phyloP scores from a whole-genome alignment of 2,888 invertebrate species.

The Leptinotarsa tumamoca region DNA sequence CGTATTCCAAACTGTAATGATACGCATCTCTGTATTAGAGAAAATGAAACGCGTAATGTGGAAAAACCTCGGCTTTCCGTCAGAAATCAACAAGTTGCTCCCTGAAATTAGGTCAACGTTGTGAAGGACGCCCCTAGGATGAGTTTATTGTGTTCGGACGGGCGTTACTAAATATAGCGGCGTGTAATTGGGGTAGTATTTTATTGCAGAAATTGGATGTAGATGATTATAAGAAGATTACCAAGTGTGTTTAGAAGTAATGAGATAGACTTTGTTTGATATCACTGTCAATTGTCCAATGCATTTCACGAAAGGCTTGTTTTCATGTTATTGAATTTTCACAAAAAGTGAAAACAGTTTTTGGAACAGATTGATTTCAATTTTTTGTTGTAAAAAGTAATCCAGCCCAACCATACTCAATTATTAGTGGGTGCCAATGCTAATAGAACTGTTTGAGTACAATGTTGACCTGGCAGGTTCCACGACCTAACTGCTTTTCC shows the following conservation, averaged over 20 bases:
- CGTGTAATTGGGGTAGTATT: slow-evolving; percentile 7
- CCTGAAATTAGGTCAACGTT: slow-evolving; percentile 35
- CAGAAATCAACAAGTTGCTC: slow-evolving; percentile 38
- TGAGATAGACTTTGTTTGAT: not conserved
- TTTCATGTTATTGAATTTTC: no score
- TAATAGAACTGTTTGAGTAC: no score
- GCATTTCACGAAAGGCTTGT: no score
- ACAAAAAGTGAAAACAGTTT: no score
- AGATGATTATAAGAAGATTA: not conserved
- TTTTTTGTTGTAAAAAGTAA: no score
- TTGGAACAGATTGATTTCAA: no score
- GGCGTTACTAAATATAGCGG: not conserved
- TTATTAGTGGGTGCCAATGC: no score
- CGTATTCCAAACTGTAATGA: no score
- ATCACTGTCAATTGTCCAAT: not conserved
- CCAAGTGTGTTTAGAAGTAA: not conserved
- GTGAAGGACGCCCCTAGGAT: slow-evolving; percentile 30
- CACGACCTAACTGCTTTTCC: no score
- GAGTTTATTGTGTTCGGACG: slow-evolving; percentile 10
- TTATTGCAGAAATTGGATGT: not conserved
- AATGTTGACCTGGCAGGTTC: no score
- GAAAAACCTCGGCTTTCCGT: slow-evolving; percentile 1
- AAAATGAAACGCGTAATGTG: slow-evolving; percentile 2
- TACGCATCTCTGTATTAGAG: no score
- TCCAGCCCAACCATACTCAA: no score